A percentile compares a stretch with the other conserved stretches of the same genome.
phyloP scores from a whole-genome alignment of 2,888 invertebrate species.

The Phyto melanocephala region DNA sequence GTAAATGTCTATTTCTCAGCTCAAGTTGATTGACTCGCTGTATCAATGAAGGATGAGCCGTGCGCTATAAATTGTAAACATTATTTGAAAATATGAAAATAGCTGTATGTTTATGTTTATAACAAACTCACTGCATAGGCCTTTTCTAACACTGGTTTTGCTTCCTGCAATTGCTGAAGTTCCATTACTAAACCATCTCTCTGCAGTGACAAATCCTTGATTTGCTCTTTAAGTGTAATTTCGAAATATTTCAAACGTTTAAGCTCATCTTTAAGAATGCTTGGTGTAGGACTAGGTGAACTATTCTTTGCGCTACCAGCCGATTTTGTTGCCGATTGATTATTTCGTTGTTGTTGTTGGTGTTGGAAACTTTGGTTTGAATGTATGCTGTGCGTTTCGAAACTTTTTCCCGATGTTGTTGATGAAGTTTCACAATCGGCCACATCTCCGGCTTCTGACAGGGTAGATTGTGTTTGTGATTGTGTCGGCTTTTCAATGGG shows the following conservation, averaged over 20 bases:
- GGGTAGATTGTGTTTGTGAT: conserved; percentile 68
- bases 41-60: conserved; percentile 77
- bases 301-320: conserved; percentile 69
- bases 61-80: conserved; percentile 71
- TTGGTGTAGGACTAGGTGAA: conserved; percentile 71
- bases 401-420: conserved; percentile 77
- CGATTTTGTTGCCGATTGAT: conserved; percentile 63
- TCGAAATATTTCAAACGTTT: conserved; percentile 78
- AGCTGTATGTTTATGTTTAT: too few species aligned
- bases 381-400: conserved; percentile 75
- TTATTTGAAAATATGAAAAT: too few species aligned
- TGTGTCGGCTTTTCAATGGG: conserved; percentile 74
- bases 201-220: conserved; percentile 77
- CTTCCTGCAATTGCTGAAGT: conserved; percentile 79
- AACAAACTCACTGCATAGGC: conserved; percentile 77
- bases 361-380: conserved; percentile 73
- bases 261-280: conserved; percentile 76
- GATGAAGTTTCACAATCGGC: conserved; percentile 77
- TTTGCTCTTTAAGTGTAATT: conserved; percentile 77
- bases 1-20: conserved; percentile 82
- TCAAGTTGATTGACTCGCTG: conserved; percentile 81
- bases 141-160: conserved; percentile 78
- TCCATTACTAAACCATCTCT: conserved; percentile 79
- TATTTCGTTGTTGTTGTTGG: conserved; percentile 55
- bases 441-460: conserved; percentile 69